phyloP scores from a whole-genome alignment of 2,888 invertebrate species.

The Habroteleia sp. region DNA sequence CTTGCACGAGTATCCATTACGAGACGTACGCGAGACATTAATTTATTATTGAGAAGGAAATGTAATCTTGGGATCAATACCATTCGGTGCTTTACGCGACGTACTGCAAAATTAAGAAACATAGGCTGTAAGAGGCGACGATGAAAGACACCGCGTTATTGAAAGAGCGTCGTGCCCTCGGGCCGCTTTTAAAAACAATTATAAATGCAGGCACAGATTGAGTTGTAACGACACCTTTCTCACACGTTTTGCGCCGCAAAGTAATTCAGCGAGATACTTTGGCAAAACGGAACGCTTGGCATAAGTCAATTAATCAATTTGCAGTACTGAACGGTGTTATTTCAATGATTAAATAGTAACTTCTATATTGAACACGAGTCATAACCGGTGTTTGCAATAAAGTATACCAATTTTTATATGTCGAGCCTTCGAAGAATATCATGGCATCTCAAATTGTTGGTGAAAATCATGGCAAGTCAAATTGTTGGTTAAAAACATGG shows the following conservation, averaged over 20 bases:
- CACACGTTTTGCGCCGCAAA: constrained; percentile 4
- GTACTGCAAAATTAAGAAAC: constrained; percentile 55
- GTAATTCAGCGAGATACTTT: too few species aligned
- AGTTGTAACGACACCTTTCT: constrained; percentile 6
- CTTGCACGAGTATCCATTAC: constrained; percentile 72
- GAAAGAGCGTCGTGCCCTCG: not conserved
- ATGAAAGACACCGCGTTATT: constrained; percentile 33
- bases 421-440: too few species aligned
- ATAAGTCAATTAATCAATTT: too few species aligned
- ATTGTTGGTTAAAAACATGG: too few species aligned
- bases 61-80: constrained; percentile 65
- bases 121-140: constrained; percentile 14
- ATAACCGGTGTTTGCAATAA: too few species aligned
- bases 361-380: too few species aligned
- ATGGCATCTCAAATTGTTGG: too few species aligned
- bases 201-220: constrained; percentile 28
- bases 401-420: too few species aligned
- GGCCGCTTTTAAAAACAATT: constrained; percentile 21
- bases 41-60: constrained; percentile 72
- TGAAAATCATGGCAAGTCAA: too few species aligned
- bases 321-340: too few species aligned
- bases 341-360: too few species aligned
- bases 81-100: constrained; percentile 39
- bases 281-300: too few species aligned
- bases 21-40: constrained; percentile 71